Percentiles rank a stretch among this genome's conserved stretches.
phyloP scores from a whole-genome alignment of 2,888 invertebrate species.

The Ophonus ardosiacus region DNA sequence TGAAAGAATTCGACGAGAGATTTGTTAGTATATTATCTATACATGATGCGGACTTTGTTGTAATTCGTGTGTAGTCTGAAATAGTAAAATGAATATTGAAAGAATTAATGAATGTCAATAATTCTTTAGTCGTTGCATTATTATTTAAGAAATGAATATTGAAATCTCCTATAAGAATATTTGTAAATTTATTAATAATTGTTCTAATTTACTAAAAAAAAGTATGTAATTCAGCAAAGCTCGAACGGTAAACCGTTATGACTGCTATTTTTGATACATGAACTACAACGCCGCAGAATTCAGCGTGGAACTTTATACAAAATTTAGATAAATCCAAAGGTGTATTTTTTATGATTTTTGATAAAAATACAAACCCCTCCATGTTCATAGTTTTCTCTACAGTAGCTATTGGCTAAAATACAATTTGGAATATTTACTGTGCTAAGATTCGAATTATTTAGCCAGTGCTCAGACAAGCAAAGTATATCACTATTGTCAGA shows the following conservation, averaged over 20 bases:
- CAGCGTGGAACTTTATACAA: not conserved
- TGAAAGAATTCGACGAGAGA: not conserved
- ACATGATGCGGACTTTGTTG: not conserved
- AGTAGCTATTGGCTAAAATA: not conserved
- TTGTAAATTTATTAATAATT: not conserved
- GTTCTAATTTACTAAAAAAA: conserved; percentile 3
- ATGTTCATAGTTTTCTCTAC: not conserved
- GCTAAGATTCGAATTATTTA: not conserved
- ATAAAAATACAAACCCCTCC: not conserved
- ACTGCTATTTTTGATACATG: not conserved
- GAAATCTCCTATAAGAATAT: not conserved
- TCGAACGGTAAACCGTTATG: conserved; percentile 1
- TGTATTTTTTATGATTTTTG: not conserved
- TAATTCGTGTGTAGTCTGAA: not conserved
- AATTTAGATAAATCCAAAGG: conserved; percentile 1
- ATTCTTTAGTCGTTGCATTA: too few relatives aligned
- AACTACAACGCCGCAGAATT: not conserved
- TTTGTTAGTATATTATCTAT: conserved; percentile 2
- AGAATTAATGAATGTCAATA: too few relatives aligned
- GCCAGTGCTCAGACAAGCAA: not conserved
- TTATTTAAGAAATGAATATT: not conserved
- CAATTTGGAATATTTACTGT: not conserved
- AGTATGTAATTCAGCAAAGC: not conserved
- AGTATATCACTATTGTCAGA: not conserved
- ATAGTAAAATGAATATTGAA: not conserved